Evolutionary conservation across 2,797 vertebrate genomes (phyloP), one percentile per base, ranked within the genome.

Genomic region (Lepilemur ruficaudatus): DNA sequence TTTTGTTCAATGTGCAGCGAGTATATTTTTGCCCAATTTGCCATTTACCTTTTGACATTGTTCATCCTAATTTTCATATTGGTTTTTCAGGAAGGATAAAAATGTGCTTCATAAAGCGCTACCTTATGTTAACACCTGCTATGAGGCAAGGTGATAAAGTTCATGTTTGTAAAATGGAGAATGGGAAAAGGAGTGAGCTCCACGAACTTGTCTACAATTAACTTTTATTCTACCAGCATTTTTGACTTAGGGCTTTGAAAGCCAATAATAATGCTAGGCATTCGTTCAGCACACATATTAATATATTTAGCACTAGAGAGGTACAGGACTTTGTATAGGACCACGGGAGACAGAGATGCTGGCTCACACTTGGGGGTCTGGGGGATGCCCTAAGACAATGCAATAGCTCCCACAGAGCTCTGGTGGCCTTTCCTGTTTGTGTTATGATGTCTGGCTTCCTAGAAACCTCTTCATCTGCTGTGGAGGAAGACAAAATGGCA

Each of bases 31-130:
- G 38, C 13, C 46, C 7, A 1, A 67, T 32, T 91, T 94, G 48
- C 78, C 11, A 13, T 75, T 90, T 81, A 67, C n/a, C 75, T 72
- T 79, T 84, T 69, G 73, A 3, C n/a, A 7, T 81, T 67, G 28
- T 20, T 79, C 15, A 30, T 46, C 46, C n/a, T 93, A 55, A 93
- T 93, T 91, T 96, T 94, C 57, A 38, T 76, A 32, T 35, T 43
- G 38, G 5, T 41, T 96, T 85, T 94, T 61, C 32, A 15, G 48
- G 76, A 93, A 87, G 55, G 61, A 82, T 28, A 52, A 87, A 79
- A 55, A 32, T 0, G 0, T 10, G 22, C 50, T 81, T 67, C n/a
- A 25, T 41, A 84, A 82, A 73, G 8, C 23, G 73, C 10, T 80
- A 1, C 25, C 18, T 87, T 46, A 22, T 23, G 25, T 70, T 69